Conservation (phyloP, 2,113 vertebrate genomes). For the Sebastes fasciatus region DNA sequence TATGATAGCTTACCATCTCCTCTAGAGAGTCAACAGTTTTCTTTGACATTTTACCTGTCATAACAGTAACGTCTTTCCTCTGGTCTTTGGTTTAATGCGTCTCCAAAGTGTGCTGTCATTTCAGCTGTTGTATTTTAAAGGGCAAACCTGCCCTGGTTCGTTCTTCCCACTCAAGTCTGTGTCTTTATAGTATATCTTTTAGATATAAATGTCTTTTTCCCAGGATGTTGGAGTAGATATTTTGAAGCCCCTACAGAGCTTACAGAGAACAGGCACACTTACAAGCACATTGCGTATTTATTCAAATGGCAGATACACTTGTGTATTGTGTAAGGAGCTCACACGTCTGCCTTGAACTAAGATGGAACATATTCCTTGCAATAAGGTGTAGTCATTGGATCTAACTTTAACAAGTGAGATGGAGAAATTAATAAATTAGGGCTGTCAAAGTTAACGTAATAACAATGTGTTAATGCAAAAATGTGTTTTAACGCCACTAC, state of each 20-base stretch:
- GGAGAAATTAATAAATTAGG: too few relatives aligned
- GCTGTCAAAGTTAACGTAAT: too few relatives aligned
- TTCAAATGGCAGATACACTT: not conserved
- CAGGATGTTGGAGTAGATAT: not conserved
- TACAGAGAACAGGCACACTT: not conserved
- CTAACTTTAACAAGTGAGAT: too few relatives aligned
- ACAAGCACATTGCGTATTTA: not conserved
- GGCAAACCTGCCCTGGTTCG: conserved; percentile 42
- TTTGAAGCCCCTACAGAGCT: conserved; percentile 4
- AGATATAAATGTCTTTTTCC: conserved; percentile 30
- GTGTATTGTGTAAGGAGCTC: not conserved
- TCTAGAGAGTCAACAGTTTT: conserved; percentile 20
- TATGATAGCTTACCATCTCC: not conserved
- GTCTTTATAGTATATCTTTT: conserved; percentile 5
- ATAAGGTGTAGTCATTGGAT: not conserved
- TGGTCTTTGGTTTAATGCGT: conserved; percentile 31
- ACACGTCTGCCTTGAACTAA: not conserved
- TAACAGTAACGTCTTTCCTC: conserved; percentile 26
- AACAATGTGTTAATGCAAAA: too few relatives aligned
- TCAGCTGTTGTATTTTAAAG: conserved; percentile 69
- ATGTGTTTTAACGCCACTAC: not conserved
- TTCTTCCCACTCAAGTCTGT: conserved; percentile 21
- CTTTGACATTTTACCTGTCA: conserved; percentile 61
- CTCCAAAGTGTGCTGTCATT: conserved; percentile 59
- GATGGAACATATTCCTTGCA: not conserved